These are phyloP conservation scores for Leptogaster cylindrica DNA, from an alignment of 2,888 invertebrate species.

Conservation along the genomic window DNA sequence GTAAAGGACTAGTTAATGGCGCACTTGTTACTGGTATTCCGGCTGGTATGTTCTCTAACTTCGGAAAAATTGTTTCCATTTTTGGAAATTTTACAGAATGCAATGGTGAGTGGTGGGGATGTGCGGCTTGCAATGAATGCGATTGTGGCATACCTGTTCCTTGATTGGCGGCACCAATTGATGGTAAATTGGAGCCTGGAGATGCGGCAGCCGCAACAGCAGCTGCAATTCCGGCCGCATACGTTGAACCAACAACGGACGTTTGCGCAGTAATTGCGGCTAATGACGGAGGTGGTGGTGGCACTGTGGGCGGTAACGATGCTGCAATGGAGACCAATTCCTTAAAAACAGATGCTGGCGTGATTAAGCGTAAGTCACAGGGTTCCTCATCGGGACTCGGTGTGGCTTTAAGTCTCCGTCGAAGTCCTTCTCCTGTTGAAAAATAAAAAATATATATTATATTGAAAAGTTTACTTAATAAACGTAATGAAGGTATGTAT, in stretches of 20 bases:
- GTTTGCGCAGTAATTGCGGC: conserved; percentile 47
- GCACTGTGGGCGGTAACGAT: conserved; percentile 40
- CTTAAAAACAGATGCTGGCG: conserved; percentile 53
- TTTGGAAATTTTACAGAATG: conserved; percentile 42
- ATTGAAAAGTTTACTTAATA: no score
- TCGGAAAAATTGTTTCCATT: conserved; percentile 41
- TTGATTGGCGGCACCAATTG: conserved; percentile 34
- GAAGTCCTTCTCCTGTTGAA: conserved; percentile 47
- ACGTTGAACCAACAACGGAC: conserved; percentile 42
- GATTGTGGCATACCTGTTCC: conserved; percentile 41
- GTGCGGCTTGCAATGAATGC: conserved; percentile 43
- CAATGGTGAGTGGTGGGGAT: conserved; percentile 41
- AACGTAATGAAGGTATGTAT: no score
- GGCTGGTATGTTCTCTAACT: conserved; percentile 31
- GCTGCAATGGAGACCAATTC: conserved; percentile 53
- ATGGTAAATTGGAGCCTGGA: conserved; percentile 19
- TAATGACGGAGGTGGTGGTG: conserved; percentile 46
- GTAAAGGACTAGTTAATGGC: conserved; percentile 44
- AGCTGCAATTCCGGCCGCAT: conserved; percentile 43
- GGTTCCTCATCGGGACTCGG: conserved; percentile 55
- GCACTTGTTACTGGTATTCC: conserved; percentile 44
- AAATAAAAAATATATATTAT: no score
- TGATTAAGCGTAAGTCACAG: conserved; percentile 58
- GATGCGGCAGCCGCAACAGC: conserved; percentile 49
- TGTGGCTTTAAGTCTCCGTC: conserved; percentile 41